Base-by-base conservation (phyloP, 2,797 vertebrate genomes). In the Lindbergichthys nudifrons region DNA sequence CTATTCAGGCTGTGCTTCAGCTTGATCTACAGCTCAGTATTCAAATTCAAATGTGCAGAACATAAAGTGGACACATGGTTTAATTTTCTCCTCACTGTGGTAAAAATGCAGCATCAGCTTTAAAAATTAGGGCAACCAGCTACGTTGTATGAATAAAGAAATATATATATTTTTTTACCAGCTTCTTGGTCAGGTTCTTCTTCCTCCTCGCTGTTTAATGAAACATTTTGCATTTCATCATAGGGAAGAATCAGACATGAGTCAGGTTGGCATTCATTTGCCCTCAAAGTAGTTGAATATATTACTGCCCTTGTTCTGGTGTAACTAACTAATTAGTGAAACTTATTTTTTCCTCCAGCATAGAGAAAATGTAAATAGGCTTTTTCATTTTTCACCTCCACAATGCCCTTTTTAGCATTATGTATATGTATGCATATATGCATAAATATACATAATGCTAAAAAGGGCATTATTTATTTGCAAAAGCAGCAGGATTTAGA, bases 1-100 rank as follows among this genome's bases (percentile, higher is more conserved):
- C 21, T 61, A 62, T 83, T 67, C 32, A 64, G 43, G 46, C 61
- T 43, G 48, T 23, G 65, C 51, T 66, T 83, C 30, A 32, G 69
- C 62, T 46, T 26, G 62, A 79, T 69, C 50, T 56, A 39, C 32
- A 52, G 59, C 63, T 65, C 18, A 63, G 32, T 57, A 36, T 67
- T 69, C 8, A 43, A 72, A 79, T 72, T 77, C 51, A 57, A 53
- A 52, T 72, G 18, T 23, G 26, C 23, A 21, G 19, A 19, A 36
- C 23, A 16, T 15, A 23, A 64, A 57, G 13, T 61, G 56, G 36
- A 63, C 30, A n/a, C 12, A 23, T 19, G 5, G 15, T 76, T 68
- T 65, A 3, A 18, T 63, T 73, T 50, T 30, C 46, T 6, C 48
- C 13, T 51, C 43, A 12, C 1, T 32, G 18, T 43, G 48, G 77